Conservation (phyloP, 2,888 invertebrate genomes). For the Orthonychiurus folsomi region DNA sequence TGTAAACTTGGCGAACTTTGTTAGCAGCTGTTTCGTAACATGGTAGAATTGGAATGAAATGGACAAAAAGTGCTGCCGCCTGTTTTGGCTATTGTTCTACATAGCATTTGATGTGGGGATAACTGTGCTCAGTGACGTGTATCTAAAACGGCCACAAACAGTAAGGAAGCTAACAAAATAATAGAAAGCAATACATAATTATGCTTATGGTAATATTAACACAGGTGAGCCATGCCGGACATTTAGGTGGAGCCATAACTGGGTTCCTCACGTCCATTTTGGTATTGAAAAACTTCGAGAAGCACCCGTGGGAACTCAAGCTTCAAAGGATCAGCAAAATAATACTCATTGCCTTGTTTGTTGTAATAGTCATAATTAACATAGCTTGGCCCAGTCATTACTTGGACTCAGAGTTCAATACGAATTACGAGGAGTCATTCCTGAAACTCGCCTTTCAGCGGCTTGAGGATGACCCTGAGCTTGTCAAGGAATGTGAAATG, state of each 20-base stretch:
- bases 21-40: too few species aligned
- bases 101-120: too few species aligned
- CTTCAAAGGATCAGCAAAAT: constrained; percentile 13
- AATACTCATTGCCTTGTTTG: background rate
- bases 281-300: constrained; percentile 15
- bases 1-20: too few species aligned
- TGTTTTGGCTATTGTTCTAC: too few species aligned
- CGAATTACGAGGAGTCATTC: constrained; percentile 13
- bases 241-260: constrained; percentile 17
- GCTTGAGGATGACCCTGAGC: too few species aligned
- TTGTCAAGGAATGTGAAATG: too few species aligned
- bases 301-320: constrained; percentile 13
- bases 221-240: constrained; percentile 18
- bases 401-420: constrained; percentile 13
- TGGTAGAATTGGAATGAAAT: constrained; percentile 19
- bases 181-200: too few species aligned
- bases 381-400: constrained; percentile 15
- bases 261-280: constrained; percentile 16
- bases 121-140: too few species aligned
- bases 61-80: constrained; percentile 17
- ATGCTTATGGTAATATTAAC: too few species aligned
- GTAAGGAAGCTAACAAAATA: too few species aligned
- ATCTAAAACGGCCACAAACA: too few species aligned
- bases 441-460: too few species aligned
- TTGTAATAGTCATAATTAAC: constrained; percentile 10